A percentile compares a stretch with the other conserved stretches of the same genome.
phyloP scores from a whole-genome alignment of 2,797 vertebrate species.

The Coccyzus lansbergi region DNA sequence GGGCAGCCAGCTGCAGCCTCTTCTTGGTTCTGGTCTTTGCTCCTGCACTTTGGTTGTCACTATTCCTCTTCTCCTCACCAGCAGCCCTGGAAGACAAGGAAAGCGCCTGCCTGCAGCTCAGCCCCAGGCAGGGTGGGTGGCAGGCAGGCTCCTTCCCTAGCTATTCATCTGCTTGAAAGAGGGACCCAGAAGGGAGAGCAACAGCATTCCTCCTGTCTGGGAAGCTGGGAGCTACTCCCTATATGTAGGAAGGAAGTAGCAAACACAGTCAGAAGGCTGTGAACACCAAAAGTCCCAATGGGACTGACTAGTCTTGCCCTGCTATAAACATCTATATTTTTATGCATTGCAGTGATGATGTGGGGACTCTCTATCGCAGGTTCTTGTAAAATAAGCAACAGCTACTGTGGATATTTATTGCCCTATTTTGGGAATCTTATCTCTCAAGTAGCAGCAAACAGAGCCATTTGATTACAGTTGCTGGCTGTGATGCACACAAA shows the following conservation, averaged over 20 bases:
- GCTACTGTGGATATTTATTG: slow-evolving; percentile 24
- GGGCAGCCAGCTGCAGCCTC: neutral
- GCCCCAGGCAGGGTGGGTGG: neutral
- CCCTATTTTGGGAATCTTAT: slow-evolving; percentile 13
- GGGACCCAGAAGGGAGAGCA: neutral
- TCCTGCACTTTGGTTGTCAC: accelerated
- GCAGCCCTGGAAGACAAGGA: neutral
- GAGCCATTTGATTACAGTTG: neutral
- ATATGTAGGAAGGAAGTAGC: neutral
- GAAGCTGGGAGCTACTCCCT: neutral
- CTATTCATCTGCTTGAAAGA: neutral
- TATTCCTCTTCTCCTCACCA: neutral
- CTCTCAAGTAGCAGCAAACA: neutral
- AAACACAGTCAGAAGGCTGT: neutral
- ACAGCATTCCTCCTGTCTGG: accelerated
- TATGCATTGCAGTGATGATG: neutral
- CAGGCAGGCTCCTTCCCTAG: neutral
- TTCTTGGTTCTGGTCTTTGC: neutral
- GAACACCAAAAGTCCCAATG: neutral
- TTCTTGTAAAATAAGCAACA: neutral
- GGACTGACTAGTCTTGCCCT: neutral
- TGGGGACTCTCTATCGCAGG: neutral
- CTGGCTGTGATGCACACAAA: neutral
- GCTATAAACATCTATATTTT: neutral
- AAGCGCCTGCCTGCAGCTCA: neutral